Percentiles rank a stretch among this genome's conserved stretches.
These are phyloP conservation scores for Noctua janthe DNA, from an alignment of 2,888 invertebrate species.

Conservation along the genomic window DNA sequence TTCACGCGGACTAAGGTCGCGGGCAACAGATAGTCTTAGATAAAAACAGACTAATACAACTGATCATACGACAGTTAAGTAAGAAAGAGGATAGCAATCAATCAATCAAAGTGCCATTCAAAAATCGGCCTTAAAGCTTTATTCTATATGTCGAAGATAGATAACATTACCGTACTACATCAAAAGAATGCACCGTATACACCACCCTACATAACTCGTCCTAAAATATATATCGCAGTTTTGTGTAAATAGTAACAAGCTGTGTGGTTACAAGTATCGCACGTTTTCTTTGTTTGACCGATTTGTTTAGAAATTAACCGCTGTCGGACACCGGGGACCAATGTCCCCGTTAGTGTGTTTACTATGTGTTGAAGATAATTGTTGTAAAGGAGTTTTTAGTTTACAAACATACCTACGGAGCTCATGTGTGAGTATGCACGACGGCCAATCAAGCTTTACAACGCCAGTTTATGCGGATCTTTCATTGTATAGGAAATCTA, in stretches of 20 bases:
- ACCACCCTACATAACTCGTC: slow-evolving; percentile 56
- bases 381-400: slow-evolving; percentile 47
- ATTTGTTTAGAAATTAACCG: slow-evolving; percentile 76
- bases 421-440: background rate
- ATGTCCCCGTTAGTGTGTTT: slow-evolving; percentile 60
- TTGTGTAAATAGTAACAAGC: slow-evolving; percentile 72
- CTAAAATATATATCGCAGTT: slow-evolving; percentile 74
- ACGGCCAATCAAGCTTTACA: too few relatives aligned
- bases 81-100: background rate
- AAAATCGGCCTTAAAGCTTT: background rate
- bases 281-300: slow-evolving; percentile 73
- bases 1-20: too few relatives aligned
- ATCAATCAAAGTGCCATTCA: background rate
- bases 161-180: slow-evolving; percentile 48
- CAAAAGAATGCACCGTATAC: slow-evolving; percentile 38
- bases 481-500: too few relatives aligned
- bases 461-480: too few relatives aligned
- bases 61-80: too few relatives aligned
- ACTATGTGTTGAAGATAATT: slow-evolving; percentile 52
- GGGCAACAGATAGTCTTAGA: background rate
- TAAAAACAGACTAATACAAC: background rate
- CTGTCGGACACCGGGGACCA: slow-evolving; percentile 58
- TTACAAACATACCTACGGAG: slow-evolving; percentile 25
- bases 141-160: slow-evolving; percentile 14
- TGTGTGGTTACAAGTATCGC: slow-evolving; percentile 65